These are phyloP conservation scores for Perccottus glenii DNA, from an alignment of 2,113 vertebrate species.

Conservation along the genomic window DNA sequence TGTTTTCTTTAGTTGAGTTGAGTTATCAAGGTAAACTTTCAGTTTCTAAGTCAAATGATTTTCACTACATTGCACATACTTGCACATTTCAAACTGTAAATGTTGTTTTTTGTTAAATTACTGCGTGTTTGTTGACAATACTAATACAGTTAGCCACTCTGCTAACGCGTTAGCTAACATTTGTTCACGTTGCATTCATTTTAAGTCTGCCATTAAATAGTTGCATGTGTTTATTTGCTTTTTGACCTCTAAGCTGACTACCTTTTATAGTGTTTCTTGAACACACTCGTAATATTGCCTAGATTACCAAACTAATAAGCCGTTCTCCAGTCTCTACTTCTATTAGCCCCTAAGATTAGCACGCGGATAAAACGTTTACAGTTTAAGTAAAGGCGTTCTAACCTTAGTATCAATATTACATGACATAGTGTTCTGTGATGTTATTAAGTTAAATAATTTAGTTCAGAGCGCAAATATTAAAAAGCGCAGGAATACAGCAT, in stretches of 20 bases:
- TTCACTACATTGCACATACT: fast-evolving
- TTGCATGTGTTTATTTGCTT: neutral
- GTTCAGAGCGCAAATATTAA: too few species aligned
- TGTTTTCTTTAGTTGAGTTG: conserved; percentile 59
- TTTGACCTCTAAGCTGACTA: neutral
- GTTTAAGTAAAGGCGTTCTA: too few species aligned
- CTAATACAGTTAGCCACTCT: conserved; percentile 18
- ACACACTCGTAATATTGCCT: too few species aligned
- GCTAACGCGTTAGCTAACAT: conserved; percentile 47
- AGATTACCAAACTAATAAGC: too few species aligned
- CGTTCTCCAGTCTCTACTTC: too few species aligned
- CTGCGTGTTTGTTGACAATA: neutral
- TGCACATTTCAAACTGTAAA: neutral
- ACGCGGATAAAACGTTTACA: too few species aligned
- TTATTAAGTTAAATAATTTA: too few species aligned
- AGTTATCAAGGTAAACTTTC: conserved; percentile 38
- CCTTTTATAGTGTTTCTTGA: too few species aligned
- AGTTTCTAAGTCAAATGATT: fast-evolving
- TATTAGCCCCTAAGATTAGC: too few species aligned
- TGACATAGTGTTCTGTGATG: too few species aligned
- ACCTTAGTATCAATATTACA: too few species aligned
- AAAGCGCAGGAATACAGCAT: too few species aligned
- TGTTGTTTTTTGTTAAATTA: fast-evolving
- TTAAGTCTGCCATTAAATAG: neutral
- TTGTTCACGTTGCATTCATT: conserved; percentile 23